Percentiles rank a stretch among this genome's conserved stretches.
phyloP scores from a whole-genome alignment of 2,888 invertebrate species.

The Diplazon laetatorius region DNA sequence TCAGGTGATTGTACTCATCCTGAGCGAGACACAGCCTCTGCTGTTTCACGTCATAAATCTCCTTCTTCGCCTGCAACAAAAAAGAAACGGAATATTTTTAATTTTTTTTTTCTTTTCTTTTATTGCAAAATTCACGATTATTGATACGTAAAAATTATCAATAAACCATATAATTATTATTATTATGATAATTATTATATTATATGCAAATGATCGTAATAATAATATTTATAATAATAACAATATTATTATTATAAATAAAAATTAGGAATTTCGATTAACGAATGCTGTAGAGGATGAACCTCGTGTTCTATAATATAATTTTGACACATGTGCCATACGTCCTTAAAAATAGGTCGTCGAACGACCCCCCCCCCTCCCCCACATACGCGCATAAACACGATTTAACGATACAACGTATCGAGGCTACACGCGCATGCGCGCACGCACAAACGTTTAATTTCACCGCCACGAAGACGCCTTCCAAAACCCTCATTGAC shows the following conservation, averaged over 20 bases:
- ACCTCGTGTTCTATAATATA: too few relatives aligned
- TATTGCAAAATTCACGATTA: too few relatives aligned
- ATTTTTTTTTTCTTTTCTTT: too few relatives aligned
- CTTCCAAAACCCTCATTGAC: constrained; percentile 48
- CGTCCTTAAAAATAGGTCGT: constrained; percentile 53
- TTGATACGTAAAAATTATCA: too few relatives aligned
- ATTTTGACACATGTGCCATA: too few relatives aligned
- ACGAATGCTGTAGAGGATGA: constrained; percentile 18
- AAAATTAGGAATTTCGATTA: too few relatives aligned
- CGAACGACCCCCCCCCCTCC: constrained; percentile 16
- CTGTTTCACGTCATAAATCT: constrained; percentile 97
- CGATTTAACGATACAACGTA: constrained; percentile 25
- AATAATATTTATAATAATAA: too few relatives aligned
- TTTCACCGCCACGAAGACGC: constrained; percentile 43
- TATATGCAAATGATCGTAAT: too few relatives aligned
- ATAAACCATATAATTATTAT: neutral
- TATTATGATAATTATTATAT: too few relatives aligned
- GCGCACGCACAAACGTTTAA: constrained; percentile 40
- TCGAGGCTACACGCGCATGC: constrained; percentile 33
- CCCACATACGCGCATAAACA: neutral
- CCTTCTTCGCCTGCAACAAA: constrained; percentile 93
- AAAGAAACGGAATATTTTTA: too few relatives aligned
- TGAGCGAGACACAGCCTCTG: constrained; percentile 96
- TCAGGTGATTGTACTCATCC: constrained; percentile 97
- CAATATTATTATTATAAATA: too few relatives aligned